A percentile compares a stretch with the other conserved stretches of the same genome.
phyloP scores from a whole-genome alignment of 1,140 invertebrate genomes.

The fruit fly (Drosophila melanogaster) region Release_6_plus_ISO1_MT NT_033777.3:18126001-18126500 shows the following conservation, averaged over 20 bases:
- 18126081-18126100: neutral
- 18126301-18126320: conserved; percentile 75
- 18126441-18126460: conserved; percentile 1
- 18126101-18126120: conserved; percentile 11
- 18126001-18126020: conserved; percentile 83
- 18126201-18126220: conserved; percentile 39
- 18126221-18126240: conserved; percentile 48
- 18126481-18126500: conserved; percentile 75
- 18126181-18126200: conserved; percentile 18
- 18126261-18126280: neutral
- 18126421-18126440: conserved; percentile 4
- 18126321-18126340: conserved; percentile 31
- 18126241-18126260: conserved; percentile 32
- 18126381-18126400: conserved; percentile 67
- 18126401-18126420: conserved; percentile 57
- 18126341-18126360: conserved; percentile 28
- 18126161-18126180: conserved; percentile 18
- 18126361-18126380: conserved; percentile 33
- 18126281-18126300: conserved; percentile 59
- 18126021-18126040: conserved; percentile 82
- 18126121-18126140: conserved; percentile 56
- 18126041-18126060: conserved; percentile 80
- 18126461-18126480: conserved; percentile 29
- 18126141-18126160: conserved; percentile 45
- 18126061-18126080: conserved; percentile 2